Evolutionary conservation across 2,113 vertebrate genomes (phyloP).

Genomic region (Crypturellus undulatus): DNA sequence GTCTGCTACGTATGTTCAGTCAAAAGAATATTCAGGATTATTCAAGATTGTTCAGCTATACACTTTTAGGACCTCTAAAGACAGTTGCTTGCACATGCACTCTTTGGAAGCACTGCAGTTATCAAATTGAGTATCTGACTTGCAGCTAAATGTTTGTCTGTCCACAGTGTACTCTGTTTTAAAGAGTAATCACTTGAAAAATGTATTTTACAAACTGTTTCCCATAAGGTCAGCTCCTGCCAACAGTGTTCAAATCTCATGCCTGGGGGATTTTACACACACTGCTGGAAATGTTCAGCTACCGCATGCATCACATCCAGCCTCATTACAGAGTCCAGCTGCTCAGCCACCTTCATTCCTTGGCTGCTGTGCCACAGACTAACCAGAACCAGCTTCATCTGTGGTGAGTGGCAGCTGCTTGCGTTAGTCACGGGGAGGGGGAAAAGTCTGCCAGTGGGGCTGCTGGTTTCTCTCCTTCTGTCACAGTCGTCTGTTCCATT

Average conservation of each 20-base stretch:
- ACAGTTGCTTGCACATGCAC: not conserved
- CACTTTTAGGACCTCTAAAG: not conserved
- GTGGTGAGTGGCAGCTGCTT: slow-evolving; percentile 79
- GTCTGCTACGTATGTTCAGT: not conserved
- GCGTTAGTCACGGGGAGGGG: too few species aligned
- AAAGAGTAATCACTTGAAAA: not conserved
- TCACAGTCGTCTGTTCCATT: not conserved
- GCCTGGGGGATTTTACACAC: slow-evolving; percentile 98
- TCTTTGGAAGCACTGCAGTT: not conserved
- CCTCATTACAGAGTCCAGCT: slow-evolving; percentile 97
- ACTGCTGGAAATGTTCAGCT: slow-evolving; percentile 98
- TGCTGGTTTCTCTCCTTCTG: not conserved
- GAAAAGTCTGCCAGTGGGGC: not conserved
- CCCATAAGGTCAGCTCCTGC: slow-evolving; percentile 90
- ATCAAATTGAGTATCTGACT: not conserved
- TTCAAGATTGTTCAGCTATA: not conserved
- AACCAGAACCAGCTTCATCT: slow-evolving; percentile 99
- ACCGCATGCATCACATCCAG: slow-evolving; percentile 99
- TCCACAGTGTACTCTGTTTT: not conserved
- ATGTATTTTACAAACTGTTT: not conserved
- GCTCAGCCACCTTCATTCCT: slow-evolving; percentile 94
- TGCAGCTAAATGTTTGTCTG: not conserved
- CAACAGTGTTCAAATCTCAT: slow-evolving; percentile 97
- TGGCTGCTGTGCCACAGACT: slow-evolving; percentile 95
- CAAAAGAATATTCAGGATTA: not conserved